phyloP scores from a whole-genome alignment of 2,888 invertebrate genomes.

The Amaurobius ferox region DNA sequence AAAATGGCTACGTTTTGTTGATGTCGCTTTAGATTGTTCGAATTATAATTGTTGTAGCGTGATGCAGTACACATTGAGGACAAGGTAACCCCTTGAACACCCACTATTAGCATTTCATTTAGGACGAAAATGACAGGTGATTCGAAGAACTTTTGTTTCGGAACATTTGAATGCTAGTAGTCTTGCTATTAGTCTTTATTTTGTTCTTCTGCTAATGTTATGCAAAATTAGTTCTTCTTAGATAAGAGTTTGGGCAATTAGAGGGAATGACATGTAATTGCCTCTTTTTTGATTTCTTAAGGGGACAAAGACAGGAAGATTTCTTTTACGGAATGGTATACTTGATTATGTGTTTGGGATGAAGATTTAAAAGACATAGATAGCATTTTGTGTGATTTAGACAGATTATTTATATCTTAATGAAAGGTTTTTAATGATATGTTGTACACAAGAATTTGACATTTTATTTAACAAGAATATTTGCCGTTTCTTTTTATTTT shows the following conservation, averaged over 20 bases:
- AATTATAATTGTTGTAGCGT: slow-evolving; percentile 55
- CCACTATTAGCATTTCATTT: slow-evolving; percentile 1
- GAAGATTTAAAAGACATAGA: too few species aligned
- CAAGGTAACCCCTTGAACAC: slow-evolving; percentile 21
- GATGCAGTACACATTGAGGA: slow-evolving; percentile 29
- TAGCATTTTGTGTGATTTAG: too few species aligned
- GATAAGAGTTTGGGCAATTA: not conserved
- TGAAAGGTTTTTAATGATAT: too few species aligned
- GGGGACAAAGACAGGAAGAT: not conserved
- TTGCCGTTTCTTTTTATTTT: too few species aligned
- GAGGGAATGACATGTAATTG: not conserved
- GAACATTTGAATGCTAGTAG: not conserved
- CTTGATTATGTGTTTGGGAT: too few species aligned
- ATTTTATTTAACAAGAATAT: too few species aligned
- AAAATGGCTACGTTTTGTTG: slow-evolving; percentile 27
- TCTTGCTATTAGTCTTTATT: not conserved
- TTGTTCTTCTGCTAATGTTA: not conserved
- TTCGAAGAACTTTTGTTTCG: not conserved
- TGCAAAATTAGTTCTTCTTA: not conserved
- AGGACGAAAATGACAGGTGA: not conserved
- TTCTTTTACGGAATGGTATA: too few species aligned
- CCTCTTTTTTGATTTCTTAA: not conserved
- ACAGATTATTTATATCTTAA: too few species aligned
- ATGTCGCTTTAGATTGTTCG: slow-evolving; percentile 34
- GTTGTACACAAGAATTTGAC: too few species aligned